Evolutionary conservation across 2,797 vertebrate species (phyloP).

Genomic region (Hydrolagus colliei): DNA sequence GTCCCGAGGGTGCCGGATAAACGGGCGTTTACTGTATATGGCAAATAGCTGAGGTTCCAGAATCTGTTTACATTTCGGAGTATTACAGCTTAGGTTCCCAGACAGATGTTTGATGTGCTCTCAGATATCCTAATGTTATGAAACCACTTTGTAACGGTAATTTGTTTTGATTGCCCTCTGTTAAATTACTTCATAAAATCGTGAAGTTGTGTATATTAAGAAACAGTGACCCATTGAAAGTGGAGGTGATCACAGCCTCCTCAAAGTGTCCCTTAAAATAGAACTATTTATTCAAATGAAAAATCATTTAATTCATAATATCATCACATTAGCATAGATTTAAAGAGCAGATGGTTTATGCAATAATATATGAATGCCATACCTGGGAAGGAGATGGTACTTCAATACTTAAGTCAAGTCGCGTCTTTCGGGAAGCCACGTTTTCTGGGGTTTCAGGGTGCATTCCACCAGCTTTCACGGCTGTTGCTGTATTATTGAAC

Average conservation of each 20-base stretch:
- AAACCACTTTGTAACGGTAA: too few species aligned
- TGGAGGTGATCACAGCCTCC: neutral
- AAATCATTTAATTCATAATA: neutral
- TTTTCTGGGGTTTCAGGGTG: slow-evolving; percentile 54
- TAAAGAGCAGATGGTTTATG: neutral
- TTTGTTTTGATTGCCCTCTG: too few species aligned
- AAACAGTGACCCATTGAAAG: neutral
- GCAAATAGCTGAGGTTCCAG: too few species aligned
- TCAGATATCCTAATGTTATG: too few species aligned
- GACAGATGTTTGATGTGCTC: too few species aligned
- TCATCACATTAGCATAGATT: too few species aligned
- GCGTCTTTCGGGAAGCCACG: slow-evolving; percentile 48
- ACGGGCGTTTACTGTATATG: too few species aligned
- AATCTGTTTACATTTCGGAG: too few species aligned
- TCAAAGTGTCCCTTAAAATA: neutral
- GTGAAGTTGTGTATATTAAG: too few species aligned
- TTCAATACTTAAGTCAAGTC: slow-evolving; percentile 82
- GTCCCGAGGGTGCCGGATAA: too few species aligned
- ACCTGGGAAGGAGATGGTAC: slow-evolving; percentile 93
- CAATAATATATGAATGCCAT: slow-evolving; percentile 34
- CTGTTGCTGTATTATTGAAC: slow-evolving; percentile 57
- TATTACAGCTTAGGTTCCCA: too few species aligned
- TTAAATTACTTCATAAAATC: too few species aligned
- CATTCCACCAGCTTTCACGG: slow-evolving; percentile 55
- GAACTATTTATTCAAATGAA: neutral